Percentiles rank a stretch among this genome's conserved stretches.
Conservation (phyloP, 2,888 invertebrate genomes). For the Phengaris arion region DNA sequence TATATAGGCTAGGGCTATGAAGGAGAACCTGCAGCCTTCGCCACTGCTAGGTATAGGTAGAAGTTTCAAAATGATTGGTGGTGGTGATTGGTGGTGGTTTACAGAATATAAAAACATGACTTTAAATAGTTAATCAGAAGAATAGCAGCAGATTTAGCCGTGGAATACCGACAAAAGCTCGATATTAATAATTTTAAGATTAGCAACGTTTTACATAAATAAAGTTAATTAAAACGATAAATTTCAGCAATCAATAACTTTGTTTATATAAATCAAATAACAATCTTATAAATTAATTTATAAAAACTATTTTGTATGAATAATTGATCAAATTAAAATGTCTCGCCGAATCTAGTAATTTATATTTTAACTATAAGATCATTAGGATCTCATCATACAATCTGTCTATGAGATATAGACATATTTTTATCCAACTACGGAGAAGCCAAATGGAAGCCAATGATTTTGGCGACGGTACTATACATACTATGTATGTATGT, state of each 20-base stretch:
- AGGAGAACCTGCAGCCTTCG: no score
- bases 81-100: no score
- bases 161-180: not conserved
- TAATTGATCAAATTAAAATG: slow-evolving; percentile 63
- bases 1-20: no score
- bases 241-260: not conserved
- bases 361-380: slow-evolving; percentile 30
- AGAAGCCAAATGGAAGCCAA: not conserved
- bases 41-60: no score
- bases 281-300: not conserved
- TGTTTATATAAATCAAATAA: not conserved
- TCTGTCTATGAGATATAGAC: no score
- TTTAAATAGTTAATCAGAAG: not conserved
- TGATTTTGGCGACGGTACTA: no score
- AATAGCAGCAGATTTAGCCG: not conserved
- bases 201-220: slow-evolving; percentile 5
- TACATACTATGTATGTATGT: no score
- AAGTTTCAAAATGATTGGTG: no score
- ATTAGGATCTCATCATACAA: not conserved
- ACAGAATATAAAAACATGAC: not conserved
- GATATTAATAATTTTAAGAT: not conserved
- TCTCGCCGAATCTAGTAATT: slow-evolving; percentile 50
- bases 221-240: not conserved
- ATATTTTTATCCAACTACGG: slow-evolving; percentile 4
- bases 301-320: slow-evolving; percentile 58